Evolutionary conservation across 1,140 invertebrate genomes (phyloP).

Genomic region (Myzus persicae): DNA sequence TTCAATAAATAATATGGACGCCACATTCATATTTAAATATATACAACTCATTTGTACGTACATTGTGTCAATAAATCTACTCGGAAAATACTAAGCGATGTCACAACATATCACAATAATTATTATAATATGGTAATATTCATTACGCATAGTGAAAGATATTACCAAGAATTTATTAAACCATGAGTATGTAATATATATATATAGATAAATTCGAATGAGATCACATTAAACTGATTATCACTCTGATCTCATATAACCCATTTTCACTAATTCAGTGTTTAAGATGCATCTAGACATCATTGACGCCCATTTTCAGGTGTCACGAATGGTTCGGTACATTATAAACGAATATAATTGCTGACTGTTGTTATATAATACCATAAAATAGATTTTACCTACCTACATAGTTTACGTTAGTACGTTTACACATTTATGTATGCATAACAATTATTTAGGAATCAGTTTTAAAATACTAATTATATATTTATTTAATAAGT

Average conservation of each 20-base stretch:
- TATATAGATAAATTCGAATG: not conserved
- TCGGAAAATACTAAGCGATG: not conserved
- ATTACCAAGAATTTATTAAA: not conserved
- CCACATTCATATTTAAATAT: not conserved
- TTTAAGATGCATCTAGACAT: not conserved
- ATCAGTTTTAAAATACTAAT: not conserved
- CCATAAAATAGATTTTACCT: not conserved
- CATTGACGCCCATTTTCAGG: not conserved
- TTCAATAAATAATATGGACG: not conserved
- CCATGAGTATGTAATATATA: not conserved
- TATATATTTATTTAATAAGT: not conserved
- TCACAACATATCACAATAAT: not conserved
- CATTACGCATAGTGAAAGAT: not conserved
- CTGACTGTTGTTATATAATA: no score
- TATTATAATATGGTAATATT: not conserved
- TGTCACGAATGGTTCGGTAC: not conserved
- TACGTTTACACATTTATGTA: no score
- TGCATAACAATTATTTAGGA: no score
- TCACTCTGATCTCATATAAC: not conserved
- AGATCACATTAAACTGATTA: not conserved
- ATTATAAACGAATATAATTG: no score
- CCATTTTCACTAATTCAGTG: not conserved
- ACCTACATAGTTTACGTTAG: no score
- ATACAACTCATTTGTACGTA: not conserved
- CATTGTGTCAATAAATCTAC: not conserved